Evolutionary conservation across 1,140 invertebrate species (phyloP).

Genomic region (Heliconius melpomene): DNA sequence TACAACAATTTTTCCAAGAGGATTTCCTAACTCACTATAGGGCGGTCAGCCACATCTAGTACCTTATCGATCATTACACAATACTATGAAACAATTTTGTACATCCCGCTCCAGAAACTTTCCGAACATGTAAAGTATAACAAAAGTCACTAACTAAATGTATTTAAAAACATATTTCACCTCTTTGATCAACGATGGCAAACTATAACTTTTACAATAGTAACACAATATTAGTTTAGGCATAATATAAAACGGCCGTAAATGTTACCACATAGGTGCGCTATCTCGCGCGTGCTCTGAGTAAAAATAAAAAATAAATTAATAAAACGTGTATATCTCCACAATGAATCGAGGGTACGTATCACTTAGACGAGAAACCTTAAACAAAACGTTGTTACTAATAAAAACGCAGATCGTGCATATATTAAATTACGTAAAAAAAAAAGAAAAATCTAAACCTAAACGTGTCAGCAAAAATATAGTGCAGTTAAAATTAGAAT

Average conservation of each 20-base stretch:
- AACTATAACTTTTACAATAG: constrained; percentile 77
- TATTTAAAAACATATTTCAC: constrained; percentile 73
- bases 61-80: constrained; percentile 74
- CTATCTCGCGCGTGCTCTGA: constrained; percentile 45
- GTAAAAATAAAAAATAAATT: constrained; percentile 70
- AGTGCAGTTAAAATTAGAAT: constrained; percentile 79
- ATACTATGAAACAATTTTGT: constrained; percentile 79
- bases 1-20: constrained; percentile 73
- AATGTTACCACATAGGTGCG: constrained; percentile 49
- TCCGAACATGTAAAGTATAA: constrained; percentile 74
- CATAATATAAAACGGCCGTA: constrained; percentile 53
- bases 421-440: constrained; percentile 78
- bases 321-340: constrained; percentile 62
- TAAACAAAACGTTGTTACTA: constrained; percentile 63
- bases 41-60: constrained; percentile 63
- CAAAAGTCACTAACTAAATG: constrained; percentile 79
- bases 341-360: constrained; percentile 55
- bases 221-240: constrained; percentile 76
- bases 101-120: constrained; percentile 58
- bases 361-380: constrained; percentile 56
- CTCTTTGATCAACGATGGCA: constrained; percentile 78
- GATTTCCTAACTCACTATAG: constrained; percentile 62
- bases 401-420: constrained; percentile 80
- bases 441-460: constrained; percentile 72
- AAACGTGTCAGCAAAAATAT: constrained; percentile 80